Base-by-base conservation (phyloP, 2,797 vertebrate species). In the Oreochromis mossambicus region DNA sequence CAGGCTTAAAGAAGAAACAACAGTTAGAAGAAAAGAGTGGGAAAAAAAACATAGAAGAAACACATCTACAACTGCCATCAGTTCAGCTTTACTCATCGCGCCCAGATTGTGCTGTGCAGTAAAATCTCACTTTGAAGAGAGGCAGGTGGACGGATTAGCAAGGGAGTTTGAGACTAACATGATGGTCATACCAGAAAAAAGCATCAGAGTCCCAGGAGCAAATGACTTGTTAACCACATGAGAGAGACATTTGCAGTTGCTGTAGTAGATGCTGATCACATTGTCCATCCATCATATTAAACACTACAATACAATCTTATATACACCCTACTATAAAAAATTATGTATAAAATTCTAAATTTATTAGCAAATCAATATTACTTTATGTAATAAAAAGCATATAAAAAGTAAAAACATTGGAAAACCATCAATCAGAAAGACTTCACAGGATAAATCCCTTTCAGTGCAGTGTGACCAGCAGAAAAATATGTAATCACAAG, bases 101-200 rank as follows among this genome's bases (percentile, higher is more conserved):
- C 38, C 77, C 50, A 61, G 77, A 84, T 50, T 81, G 36, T 11
- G 15, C 66, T 52, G 70, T 58, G 79, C 38, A 78, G 58, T 79
- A 85, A 76, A 91, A 83, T 58, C 80, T 79, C 89, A 82, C 81
- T 85, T 82, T 87, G 81, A 90, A 66, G 82, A 83, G 73, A 79
- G 52, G 48, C 68, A 79, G 84, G 75, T 87, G 80, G 55, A 76
- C 76, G 38, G 15, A 24, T 77, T 52, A 46, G 58, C 75, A 70
- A 82, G 50, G 32, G 61, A 87, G 56, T 54, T 55, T 36, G 29
- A 89, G 78, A 81, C 41, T 51, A 81, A 89, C 85, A 91, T 85
- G 83, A 85, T 51, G 63, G 78, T 32, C 76, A 86, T 63, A 52
- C 21, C 7, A 8, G 75, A 87, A 82, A 79, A 50, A 50, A 84